Conservation (phyloP, 2,888 invertebrate genomes). For the Mechanitis mazaeus region DNA sequence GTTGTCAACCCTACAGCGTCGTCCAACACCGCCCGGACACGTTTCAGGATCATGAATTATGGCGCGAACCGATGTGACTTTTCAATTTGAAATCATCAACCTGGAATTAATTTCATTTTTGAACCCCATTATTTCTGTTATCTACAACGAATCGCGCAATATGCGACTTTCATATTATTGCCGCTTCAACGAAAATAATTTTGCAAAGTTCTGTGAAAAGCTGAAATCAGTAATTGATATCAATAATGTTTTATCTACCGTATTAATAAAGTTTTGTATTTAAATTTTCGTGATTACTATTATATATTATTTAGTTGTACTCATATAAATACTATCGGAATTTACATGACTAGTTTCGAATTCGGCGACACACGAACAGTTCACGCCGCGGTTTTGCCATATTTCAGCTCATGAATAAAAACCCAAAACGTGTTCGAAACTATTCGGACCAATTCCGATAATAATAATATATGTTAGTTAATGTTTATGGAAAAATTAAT, state of each 20-base stretch:
- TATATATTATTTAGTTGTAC: no score
- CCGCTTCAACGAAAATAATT: slow-evolving; percentile 64
- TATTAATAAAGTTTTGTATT: no score
- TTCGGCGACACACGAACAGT: no score
- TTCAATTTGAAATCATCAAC: slow-evolving; percentile 78
- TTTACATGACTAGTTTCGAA: no score
- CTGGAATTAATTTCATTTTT: slow-evolving; percentile 78
- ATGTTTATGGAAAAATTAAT: slow-evolving; percentile 1
- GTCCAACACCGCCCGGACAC: slow-evolving; percentile 73
- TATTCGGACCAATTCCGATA: not conserved
- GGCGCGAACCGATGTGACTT: slow-evolving; percentile 77
- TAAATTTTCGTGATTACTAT: no score
- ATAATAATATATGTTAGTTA: not conserved
- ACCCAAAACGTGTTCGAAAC: no score
- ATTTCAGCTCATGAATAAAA: no score
- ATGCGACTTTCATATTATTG: slow-evolving; percentile 72
- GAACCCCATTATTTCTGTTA: slow-evolving; percentile 77
- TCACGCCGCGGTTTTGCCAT: no score
- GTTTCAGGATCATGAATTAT: slow-evolving; percentile 77
- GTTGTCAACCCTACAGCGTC: slow-evolving; percentile 57
- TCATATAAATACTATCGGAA: no score
- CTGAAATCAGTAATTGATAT: slow-evolving; percentile 23
- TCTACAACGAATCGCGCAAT: slow-evolving; percentile 71
- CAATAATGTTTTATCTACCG: not conserved
- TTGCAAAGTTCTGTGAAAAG: slow-evolving; percentile 35